Conservation (phyloP, 2,888 invertebrate genomes). For the Drosophila peninsularis region DNA sequence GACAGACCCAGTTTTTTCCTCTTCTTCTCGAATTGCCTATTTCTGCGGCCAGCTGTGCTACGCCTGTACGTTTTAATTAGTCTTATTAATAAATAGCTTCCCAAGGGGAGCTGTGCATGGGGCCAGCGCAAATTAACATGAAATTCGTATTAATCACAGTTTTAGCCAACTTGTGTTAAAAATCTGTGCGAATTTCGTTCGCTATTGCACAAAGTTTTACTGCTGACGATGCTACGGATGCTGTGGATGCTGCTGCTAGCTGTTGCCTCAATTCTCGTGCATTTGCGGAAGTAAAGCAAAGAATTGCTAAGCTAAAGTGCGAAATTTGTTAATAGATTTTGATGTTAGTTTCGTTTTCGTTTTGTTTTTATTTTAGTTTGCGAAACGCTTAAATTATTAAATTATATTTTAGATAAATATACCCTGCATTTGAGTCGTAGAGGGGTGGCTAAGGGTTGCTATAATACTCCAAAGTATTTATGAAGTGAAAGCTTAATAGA, state of each 20-base stretch:
- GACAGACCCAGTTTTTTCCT: conserved; percentile 23
- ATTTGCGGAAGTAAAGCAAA: conserved; percentile 10
- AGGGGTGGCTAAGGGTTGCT: not conserved
- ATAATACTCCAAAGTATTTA: not conserved
- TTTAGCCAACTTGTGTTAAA: conserved; percentile 32
- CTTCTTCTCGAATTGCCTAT: not conserved
- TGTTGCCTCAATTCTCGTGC: not conserved
- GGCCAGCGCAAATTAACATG: conserved; percentile 30
- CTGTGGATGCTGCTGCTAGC: not conserved
- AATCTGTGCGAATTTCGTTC: conserved; percentile 36
- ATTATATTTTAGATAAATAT: not conserved
- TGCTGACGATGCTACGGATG: not conserved
- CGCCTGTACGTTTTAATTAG: conserved; percentile 66
- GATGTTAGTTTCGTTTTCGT: not conserved
- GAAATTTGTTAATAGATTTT: conserved; percentile 8
- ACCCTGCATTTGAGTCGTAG: not conserved
- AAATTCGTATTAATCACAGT: conserved; percentile 36
- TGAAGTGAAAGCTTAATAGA: not conserved
- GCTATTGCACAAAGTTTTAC: conserved; percentile 14
- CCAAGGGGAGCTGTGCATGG: conserved; percentile 43
- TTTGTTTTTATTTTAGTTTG: not conserved
- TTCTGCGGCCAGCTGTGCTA: conserved; percentile 26
- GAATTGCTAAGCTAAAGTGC: not conserved
- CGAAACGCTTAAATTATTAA: not conserved
- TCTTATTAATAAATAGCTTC: conserved; percentile 50